These are phyloP conservation scores for Diplodus sargus DNA, from an alignment of 2,797 vertebrate species.

Conservation along the genomic window DNA sequence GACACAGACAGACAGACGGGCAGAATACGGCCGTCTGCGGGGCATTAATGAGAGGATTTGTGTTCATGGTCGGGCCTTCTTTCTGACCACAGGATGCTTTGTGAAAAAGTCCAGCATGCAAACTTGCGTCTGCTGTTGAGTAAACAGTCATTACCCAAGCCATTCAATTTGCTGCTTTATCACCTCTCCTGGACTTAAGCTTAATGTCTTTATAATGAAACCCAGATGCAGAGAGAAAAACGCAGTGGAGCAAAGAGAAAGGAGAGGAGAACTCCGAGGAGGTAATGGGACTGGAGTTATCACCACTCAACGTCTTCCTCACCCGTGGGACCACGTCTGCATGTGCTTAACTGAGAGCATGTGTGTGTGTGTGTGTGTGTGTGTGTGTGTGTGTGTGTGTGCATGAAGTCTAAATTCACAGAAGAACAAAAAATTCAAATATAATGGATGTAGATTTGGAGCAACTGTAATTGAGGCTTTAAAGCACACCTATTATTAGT, in stretches of 20 bases:
- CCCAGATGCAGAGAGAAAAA: conserved; percentile 63
- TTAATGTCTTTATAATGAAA: conserved; percentile 73
- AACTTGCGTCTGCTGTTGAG: conserved; percentile 59
- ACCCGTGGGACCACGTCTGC: conserved; percentile 29
- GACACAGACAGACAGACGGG: conserved; percentile 5
- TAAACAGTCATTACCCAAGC: conserved; percentile 77
- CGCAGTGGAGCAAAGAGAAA: conserved; percentile 22
- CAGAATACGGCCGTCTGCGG: conserved; percentile 6
- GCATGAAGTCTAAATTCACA: not conserved
- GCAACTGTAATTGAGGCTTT: not conserved
- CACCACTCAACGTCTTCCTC: conserved; percentile 45
- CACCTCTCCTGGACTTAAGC: conserved; percentile 67
- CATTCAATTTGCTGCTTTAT: conserved; percentile 77
- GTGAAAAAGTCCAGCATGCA: conserved; percentile 37
- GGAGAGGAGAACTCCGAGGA: conserved; percentile 52
- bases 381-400: not conserved
- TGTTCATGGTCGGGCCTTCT: conserved; percentile 30
- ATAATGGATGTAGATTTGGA: not conserved
- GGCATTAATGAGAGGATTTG: conserved; percentile 39
- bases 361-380: conserved; percentile 3
- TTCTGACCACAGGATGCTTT: conserved; percentile 23
- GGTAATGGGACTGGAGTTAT: conserved; percentile 62
- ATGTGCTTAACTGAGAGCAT: conserved; percentile 27
- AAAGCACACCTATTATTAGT: not conserved
- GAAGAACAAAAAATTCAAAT: not conserved